Evolutionary conservation across 2,888 invertebrate species (phyloP).

Genomic region (Ophion ellenae): DNA sequence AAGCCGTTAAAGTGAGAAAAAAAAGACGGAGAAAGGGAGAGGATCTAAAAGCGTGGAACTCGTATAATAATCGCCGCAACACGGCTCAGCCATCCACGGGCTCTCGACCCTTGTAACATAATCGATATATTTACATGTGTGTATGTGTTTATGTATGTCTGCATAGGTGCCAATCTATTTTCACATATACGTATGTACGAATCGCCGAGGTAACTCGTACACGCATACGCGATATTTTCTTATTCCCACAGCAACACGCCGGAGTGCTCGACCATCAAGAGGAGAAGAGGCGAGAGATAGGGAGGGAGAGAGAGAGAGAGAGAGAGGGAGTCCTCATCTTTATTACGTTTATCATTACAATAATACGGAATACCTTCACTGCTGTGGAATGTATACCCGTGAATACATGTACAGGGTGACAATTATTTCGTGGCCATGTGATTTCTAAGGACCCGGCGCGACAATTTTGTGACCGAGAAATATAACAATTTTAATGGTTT

Average conservation of each 20-base stretch:
- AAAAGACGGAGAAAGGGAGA: conserved; percentile 18
- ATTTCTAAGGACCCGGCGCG: no score
- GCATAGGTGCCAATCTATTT: neutral
- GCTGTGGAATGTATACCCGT: conserved; percentile 4
- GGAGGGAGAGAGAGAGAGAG: neutral
- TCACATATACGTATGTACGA: conserved; percentile 18
- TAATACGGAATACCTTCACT: conserved; percentile 37
- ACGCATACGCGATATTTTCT: conserved; percentile 42
- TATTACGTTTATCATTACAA: conserved; percentile 40
- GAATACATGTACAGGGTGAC: neutral
- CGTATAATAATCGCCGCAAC: conserved; percentile 48
- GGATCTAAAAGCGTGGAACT: conserved; percentile 46
- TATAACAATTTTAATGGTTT: no score
- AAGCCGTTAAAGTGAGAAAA: conserved; percentile 58
- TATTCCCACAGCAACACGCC: conserved; percentile 21
- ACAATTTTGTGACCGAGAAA: no score
- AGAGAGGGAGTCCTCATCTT: no score
- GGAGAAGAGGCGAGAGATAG: neutral
- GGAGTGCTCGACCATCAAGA: conserved; percentile 42
- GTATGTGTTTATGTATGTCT: neutral
- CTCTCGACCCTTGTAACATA: conserved; percentile 38
- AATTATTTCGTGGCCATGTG: no score
- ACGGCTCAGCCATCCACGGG: conserved; percentile 43
- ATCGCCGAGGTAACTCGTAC: conserved; percentile 14
- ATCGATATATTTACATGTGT: conserved; percentile 31